phyloP scores from a whole-genome alignment of 2,888 invertebrate species.

The Plagiodera versicolora region DNA sequence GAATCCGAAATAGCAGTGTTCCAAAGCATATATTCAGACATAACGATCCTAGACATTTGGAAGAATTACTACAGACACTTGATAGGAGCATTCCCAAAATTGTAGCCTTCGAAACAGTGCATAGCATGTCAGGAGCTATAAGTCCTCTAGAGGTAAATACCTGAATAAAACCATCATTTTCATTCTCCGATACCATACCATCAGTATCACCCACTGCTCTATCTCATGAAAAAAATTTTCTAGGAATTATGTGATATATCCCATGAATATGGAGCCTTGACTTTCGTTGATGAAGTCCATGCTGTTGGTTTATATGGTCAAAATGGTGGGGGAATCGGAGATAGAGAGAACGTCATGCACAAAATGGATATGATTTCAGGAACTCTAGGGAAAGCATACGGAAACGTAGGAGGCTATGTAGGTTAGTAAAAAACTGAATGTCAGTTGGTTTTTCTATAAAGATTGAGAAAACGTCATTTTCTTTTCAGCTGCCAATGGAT shows the following conservation, averaged over 20 bases:
- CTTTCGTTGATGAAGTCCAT: conserved; percentile 97
- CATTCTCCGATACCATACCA: background rate
- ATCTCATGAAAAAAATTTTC: no score
- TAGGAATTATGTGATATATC: conserved; percentile 84
- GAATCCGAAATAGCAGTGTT: conserved; percentile 88
- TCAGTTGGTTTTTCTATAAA: background rate
- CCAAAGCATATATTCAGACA: conserved; percentile 94
- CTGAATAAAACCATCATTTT: background rate
- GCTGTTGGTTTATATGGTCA: conserved; percentile 95
- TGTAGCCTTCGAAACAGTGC: conserved; percentile 97
- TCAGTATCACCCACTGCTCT: background rate
- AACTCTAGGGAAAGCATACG: conserved; percentile 94
- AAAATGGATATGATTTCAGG: conserved; percentile 95
- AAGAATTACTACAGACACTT: conserved; percentile 70
- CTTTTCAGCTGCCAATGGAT: conserved; percentile 65
- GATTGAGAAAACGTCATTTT: background rate
- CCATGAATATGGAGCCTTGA: conserved; percentile 88
- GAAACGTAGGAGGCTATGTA: conserved; percentile 61
- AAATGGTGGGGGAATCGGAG: conserved; percentile 92
- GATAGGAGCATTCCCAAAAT: conserved; percentile 84
- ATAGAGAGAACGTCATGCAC: conserved; percentile 78
- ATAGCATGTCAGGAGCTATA: conserved; percentile 97
- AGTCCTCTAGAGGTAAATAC: conserved; percentile 72
- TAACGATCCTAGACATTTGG: conserved; percentile 87
- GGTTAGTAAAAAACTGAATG: conserved; percentile 36